These are phyloP conservation scores for Monochamus alternatus DNA, from an alignment of 2,888 invertebrate species.

Conservation along the genomic window DNA sequence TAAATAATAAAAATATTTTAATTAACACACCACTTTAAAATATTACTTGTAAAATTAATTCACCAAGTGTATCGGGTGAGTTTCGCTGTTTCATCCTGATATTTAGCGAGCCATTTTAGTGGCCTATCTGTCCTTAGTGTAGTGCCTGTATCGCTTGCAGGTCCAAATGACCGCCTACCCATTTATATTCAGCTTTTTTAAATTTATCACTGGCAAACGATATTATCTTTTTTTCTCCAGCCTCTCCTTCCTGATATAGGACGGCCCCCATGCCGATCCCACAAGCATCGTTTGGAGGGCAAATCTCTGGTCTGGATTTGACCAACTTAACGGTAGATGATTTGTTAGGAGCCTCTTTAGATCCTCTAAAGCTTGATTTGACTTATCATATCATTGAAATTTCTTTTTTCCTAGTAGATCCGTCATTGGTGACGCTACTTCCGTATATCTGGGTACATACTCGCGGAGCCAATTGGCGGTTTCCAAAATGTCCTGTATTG, in stretches of 20 bases:
- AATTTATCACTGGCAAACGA: neutral
- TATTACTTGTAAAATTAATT: too few relatives aligned
- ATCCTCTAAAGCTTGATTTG: neutral
- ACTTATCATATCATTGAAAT: neutral
- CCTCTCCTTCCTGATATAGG: neutral
- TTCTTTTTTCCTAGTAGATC: neutral
- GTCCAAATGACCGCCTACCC: neutral
- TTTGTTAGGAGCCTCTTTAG: neutral
- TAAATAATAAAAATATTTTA: too few relatives aligned
- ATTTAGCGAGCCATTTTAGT: neutral
- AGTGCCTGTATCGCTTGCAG: neutral
- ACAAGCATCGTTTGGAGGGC: neutral
- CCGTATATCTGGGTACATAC: neutral
- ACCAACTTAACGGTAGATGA: neutral
- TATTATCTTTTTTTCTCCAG: neutral
- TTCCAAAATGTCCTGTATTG: neutral
- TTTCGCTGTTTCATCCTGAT: neutral
- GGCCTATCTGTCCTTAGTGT: neutral
- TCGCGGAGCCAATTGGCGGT: constrained; percentile 6
- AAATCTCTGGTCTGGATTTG: neutral
- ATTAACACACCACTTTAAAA: too few relatives aligned
- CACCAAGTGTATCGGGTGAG: neutral
- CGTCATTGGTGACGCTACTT: neutral
- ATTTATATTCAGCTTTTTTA: neutral
- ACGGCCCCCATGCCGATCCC: neutral